A percentile compares a stretch with the other conserved stretches of the same genome.
Conservation (phyloP, 1,140 invertebrate genomes). For the Aethina tumida region DNA sequence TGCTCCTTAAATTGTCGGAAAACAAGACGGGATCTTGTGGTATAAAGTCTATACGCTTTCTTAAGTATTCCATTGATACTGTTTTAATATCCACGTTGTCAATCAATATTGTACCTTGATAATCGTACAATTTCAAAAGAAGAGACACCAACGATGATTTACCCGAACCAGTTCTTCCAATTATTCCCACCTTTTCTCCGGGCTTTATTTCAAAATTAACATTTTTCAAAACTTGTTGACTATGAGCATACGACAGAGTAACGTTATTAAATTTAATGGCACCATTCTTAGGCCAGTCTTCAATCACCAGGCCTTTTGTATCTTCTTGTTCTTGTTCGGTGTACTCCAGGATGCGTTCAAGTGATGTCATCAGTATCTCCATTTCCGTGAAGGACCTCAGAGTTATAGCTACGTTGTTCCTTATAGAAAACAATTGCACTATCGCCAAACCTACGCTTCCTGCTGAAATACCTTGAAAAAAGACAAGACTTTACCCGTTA, state of each 20-base stretch:
- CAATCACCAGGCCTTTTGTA: conserved; percentile 33
- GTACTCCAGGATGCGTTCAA: conserved; percentile 68
- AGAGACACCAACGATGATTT: conserved; percentile 69
- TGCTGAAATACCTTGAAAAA: conserved; percentile 35
- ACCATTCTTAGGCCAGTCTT: conserved; percentile 63
- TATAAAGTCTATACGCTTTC: conserved; percentile 71
- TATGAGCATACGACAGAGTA: conserved; percentile 49
- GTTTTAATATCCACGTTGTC: conserved; percentile 47
- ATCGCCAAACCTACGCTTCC: conserved; percentile 50
- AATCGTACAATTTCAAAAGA: conserved; percentile 50
- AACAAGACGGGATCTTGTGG: conserved; percentile 71
- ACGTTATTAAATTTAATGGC: conserved; percentile 57
- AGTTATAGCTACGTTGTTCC: conserved; percentile 51
- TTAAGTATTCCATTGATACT: conserved; percentile 57
- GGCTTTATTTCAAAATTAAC: conserved; percentile 53
- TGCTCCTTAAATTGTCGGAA: conserved; percentile 42
- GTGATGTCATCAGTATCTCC: conserved; percentile 70
- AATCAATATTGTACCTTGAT: conserved; percentile 45
- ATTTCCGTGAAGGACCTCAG: conserved; percentile 50
- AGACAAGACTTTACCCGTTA: not conserved
- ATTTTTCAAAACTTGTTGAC: conserved; percentile 59
- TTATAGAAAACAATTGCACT: conserved; percentile 47
- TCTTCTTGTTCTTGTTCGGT: conserved; percentile 39
- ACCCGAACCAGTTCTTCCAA: conserved; percentile 73
- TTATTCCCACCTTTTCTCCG: conserved; percentile 61